phyloP scores from a whole-genome alignment of 2,888 invertebrate species.

The Drosophila quinaria region DNA sequence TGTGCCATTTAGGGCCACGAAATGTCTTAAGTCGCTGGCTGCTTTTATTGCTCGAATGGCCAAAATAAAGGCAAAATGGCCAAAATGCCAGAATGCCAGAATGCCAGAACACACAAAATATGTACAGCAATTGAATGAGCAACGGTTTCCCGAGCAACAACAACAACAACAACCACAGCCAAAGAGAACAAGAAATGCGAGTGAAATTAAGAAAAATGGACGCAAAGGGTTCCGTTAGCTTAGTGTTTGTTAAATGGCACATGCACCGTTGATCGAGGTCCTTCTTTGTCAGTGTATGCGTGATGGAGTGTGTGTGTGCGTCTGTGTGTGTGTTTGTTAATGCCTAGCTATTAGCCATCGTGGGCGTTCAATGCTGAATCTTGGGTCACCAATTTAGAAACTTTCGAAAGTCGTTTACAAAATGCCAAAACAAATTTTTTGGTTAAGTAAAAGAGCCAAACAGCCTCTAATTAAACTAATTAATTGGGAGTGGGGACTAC shows the following conservation, averaged over 20 bases:
- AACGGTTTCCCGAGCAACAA: not conserved
- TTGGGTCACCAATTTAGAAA: conserved; percentile 57
- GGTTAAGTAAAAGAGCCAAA: conserved; percentile 48
- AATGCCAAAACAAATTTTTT: conserved; percentile 64
- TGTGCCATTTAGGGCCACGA: conserved; percentile 51
- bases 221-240: conserved; percentile 67
- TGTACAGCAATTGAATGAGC: conserved; percentile 57
- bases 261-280: conserved; percentile 73
- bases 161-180: too few relatives aligned
- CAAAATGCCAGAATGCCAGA: conserved; percentile 22
- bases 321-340: conserved; percentile 40
- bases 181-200: conserved; percentile 29
- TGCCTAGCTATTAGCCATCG: conserved; percentile 64
- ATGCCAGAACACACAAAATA: conserved; percentile 34
- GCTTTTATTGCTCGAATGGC: conserved; percentile 66
- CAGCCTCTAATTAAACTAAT: conserved; percentile 73
- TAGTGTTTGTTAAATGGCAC: conserved; percentile 77
- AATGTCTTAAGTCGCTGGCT: conserved; percentile 73
- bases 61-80: conserved; percentile 34
- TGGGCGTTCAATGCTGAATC: conserved; percentile 34
- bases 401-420: conserved; percentile 56
- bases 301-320: conserved; percentile 1
- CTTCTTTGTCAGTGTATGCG: conserved; percentile 38
- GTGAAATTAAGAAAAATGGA: conserved; percentile 76
- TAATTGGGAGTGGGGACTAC: conserved; percentile 34